Conservation (phyloP, 2,888 invertebrate species). For the Eristalis tenax region DNA sequence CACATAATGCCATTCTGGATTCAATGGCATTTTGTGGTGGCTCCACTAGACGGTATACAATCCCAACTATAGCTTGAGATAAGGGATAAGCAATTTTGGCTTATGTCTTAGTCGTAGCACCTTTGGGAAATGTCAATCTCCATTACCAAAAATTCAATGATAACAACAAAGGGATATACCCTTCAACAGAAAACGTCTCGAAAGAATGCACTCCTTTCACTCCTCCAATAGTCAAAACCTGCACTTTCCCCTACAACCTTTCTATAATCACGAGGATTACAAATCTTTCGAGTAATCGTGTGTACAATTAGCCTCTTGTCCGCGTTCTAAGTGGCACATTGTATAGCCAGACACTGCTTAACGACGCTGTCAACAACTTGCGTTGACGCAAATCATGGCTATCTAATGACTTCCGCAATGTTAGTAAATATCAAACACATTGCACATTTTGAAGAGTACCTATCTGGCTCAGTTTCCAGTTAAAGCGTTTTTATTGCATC, state of each 20-base stretch:
- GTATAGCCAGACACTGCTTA: not conserved
- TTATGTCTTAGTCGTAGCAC: too few relatives aligned
- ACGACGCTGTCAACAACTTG: not conserved
- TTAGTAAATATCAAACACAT: slow-evolving; percentile 19
- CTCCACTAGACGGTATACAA: too few relatives aligned
- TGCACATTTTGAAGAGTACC: slow-evolving; percentile 18
- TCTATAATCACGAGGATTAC: not conserved
- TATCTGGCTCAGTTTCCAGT: not conserved
- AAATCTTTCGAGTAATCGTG: not conserved
- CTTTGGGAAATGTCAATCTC: too few relatives aligned
- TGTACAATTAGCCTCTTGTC: slow-evolving; percentile 27
- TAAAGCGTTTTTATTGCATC: not conserved
- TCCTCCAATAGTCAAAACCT: not conserved
- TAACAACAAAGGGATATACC: too few relatives aligned
- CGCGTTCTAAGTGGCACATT: slow-evolving; percentile 6
- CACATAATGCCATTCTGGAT: too few relatives aligned
- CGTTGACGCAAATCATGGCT: slow-evolving; percentile 6
- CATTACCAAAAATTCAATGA: too few relatives aligned
- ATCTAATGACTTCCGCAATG: slow-evolving; percentile 58
- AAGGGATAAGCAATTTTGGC: too few relatives aligned
- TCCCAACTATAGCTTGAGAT: too few relatives aligned
- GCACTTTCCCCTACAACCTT: not conserved
- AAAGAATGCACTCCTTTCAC: too few relatives aligned
- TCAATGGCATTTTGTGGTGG: too few relatives aligned
- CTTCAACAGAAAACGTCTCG: too few relatives aligned